Base-by-base conservation (phyloP, 2,797 vertebrate species). In the Myotis pilosus region DNA sequence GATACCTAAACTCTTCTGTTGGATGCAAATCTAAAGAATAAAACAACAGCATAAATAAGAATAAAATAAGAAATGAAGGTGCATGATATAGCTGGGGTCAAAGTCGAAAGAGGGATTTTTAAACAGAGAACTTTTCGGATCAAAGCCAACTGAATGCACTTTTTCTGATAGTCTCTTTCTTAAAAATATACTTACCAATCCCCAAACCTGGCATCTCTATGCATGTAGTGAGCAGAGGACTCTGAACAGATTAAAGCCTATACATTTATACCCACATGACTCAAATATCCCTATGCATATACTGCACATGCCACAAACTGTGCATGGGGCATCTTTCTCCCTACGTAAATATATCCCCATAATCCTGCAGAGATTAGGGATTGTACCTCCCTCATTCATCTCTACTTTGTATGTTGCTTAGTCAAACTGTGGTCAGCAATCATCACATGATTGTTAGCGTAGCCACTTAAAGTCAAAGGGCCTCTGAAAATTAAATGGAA, bases 381-480 rank as follows among this genome's bases (percentile, higher is more conserved):
- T 1, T 17, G 28, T 6, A 51, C 57, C 49, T 71, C 74, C 28
- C 64, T 90, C 66, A 60, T 68, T 36, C 41, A 44, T 44, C n/a
- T 55, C 16, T 80, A 41, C 36, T 84, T 94, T 90, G 60, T 80
- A 71, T 44, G 71, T 41, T 90, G 85, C 38, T 96, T 81, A 95
- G 94, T 89, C 86, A 96, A 96, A 91, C 4, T 93, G 95, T 95
- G 96, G 96, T 95, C 97, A 96, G 94, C 91, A 95, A 47, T 47
- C 96, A 97, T 96, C 96, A 87, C 92, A 95, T 87, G 95, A 94
- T 92, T 94, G 91, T 96, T 64, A 92, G 90, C 71, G 87, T n/a
- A 91, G 81, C 93, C 96, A 85, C 92, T 96, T 96, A 97, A 96
- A 97, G 96, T 97, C 96, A 96, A 97, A 97, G 93, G 91, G 88